These are phyloP conservation scores for Anagyrus pseudococci DNA, from an alignment of 2,888 invertebrate genomes.

Conservation along the genomic window DNA sequence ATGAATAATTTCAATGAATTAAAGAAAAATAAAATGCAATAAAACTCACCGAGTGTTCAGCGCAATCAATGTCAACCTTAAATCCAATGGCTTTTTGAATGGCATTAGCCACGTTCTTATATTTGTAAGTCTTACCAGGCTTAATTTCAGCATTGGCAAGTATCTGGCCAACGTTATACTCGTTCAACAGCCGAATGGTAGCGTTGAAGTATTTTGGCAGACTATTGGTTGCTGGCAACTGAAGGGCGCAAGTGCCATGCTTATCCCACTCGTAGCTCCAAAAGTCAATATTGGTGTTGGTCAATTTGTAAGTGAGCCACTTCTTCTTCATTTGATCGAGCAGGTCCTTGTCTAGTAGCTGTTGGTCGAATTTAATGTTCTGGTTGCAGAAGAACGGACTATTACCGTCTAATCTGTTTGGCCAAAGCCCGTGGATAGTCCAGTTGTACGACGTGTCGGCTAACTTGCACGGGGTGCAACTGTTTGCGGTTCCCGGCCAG, in stretches of 20 bases:
- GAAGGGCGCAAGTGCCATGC: constrained; percentile 23
- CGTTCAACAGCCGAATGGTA: background rate
- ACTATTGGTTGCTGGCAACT: background rate
- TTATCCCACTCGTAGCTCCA: constrained; percentile 30
- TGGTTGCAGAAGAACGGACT: background rate
- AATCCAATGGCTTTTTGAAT: background rate
- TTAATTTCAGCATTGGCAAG: background rate
- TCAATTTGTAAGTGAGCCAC: constrained; percentile 6
- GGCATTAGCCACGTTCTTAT: background rate
- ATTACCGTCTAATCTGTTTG: background rate
- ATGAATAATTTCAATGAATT: background rate
- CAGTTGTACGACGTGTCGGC: background rate
- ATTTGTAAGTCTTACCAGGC: background rate
- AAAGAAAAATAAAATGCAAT: too few species aligned
- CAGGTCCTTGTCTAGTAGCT: background rate
- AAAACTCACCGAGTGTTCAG: background rate
- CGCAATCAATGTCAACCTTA: background rate
- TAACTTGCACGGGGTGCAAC: background rate
- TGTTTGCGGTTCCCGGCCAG: background rate
- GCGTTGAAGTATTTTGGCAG: constrained; percentile 15
- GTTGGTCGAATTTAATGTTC: background rate
- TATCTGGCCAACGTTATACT: constrained; percentile 5
- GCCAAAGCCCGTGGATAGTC: constrained; percentile 29
- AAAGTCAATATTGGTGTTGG: background rate
- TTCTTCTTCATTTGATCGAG: background rate